A percentile compares a stretch with the other conserved stretches of the same genome.
phyloP scores from a whole-genome alignment of 2,888 invertebrate species.

The Euphydryas editha region DNA sequence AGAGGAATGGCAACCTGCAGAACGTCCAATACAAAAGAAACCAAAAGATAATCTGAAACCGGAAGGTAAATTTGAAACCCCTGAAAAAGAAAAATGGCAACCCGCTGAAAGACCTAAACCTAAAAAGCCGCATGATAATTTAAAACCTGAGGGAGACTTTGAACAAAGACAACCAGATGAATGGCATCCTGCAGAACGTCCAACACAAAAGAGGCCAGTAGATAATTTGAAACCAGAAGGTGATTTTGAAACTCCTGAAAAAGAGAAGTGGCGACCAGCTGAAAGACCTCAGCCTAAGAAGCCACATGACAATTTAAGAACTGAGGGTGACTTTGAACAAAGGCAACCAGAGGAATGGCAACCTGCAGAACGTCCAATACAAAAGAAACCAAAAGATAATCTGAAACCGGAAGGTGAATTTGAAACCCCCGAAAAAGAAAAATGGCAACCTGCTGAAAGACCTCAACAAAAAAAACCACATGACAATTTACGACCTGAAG shows the following conservation, averaged over 20 bases:
- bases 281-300: slow-evolving; percentile 69
- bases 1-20: slow-evolving; percentile 64
- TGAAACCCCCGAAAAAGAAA: slow-evolving; percentile 58
- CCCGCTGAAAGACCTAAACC: slow-evolving; percentile 69
- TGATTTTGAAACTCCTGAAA: slow-evolving; percentile 71
- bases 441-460: slow-evolving; percentile 70
- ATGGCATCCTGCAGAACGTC: slow-evolving; percentile 62
- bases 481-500: slow-evolving; percentile 82
- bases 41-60: slow-evolving; percentile 82
- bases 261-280: slow-evolving; percentile 65
- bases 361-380: slow-evolving; percentile 68
- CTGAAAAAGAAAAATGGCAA: slow-evolving; percentile 58
- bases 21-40: slow-evolving; percentile 59
- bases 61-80: slow-evolving; percentile 78
- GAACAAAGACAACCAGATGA: slow-evolving; percentile 57
- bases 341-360: slow-evolving; percentile 77
- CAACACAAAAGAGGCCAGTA: slow-evolving; percentile 69
- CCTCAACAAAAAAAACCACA: slow-evolving; percentile 64
- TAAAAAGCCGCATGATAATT: slow-evolving; percentile 81
- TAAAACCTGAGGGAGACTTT: slow-evolving; percentile 83
- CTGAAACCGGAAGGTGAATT: slow-evolving; percentile 57
- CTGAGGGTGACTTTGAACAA: slow-evolving; percentile 84
- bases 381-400: slow-evolving; percentile 77
- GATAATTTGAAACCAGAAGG: slow-evolving; percentile 78
- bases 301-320: slow-evolving; percentile 77